phyloP scores from a whole-genome alignment of 2,113 vertebrate species.

The Shinisaurus crocodilurus region DNA sequence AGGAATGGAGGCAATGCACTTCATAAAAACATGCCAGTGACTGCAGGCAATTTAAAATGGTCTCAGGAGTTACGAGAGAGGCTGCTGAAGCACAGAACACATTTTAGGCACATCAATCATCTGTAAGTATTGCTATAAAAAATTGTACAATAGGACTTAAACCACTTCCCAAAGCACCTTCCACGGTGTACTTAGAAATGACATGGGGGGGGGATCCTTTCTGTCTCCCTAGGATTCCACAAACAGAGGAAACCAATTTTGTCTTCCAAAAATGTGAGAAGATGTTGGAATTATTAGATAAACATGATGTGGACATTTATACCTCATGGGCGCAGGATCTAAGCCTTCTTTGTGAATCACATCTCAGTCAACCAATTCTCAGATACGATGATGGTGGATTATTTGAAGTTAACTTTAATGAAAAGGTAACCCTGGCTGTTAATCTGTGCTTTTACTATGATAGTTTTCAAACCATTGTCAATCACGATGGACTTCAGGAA shows the following conservation, averaged over 20 bases:
- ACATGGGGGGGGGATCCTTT: constrained; percentile 42
- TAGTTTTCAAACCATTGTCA: constrained; percentile 4
- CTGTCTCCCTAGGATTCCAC: constrained; percentile 68
- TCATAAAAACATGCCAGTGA: constrained; percentile 77
- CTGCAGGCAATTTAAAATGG: constrained; percentile 82
- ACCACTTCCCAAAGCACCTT: constrained; percentile 48
- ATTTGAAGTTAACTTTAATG: constrained; percentile 78
- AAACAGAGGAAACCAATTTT: constrained; percentile 70
- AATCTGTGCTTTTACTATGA: neutral
- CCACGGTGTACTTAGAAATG: constrained; percentile 43
- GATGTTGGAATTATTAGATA: constrained; percentile 75
- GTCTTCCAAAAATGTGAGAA: constrained; percentile 78
- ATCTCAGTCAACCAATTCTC: constrained; percentile 74
- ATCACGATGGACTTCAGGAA: neutral
- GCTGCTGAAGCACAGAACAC: constrained; percentile 72
- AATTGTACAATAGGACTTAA: constrained; percentile 33
- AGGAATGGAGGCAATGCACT: constrained; percentile 66
- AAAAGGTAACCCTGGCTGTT: constrained; percentile 37
- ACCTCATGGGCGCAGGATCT: constrained; percentile 73
- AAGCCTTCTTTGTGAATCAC: constrained; percentile 69
- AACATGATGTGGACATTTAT: constrained; percentile 70
- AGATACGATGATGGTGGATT: constrained; percentile 65
- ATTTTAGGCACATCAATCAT: constrained; percentile 73
- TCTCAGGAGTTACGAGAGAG: constrained; percentile 75
- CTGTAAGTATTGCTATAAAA: constrained; percentile 63